phyloP scores from a whole-genome alignment of 2,888 invertebrate species.

The Ommatoiulus sabulosus region DNA sequence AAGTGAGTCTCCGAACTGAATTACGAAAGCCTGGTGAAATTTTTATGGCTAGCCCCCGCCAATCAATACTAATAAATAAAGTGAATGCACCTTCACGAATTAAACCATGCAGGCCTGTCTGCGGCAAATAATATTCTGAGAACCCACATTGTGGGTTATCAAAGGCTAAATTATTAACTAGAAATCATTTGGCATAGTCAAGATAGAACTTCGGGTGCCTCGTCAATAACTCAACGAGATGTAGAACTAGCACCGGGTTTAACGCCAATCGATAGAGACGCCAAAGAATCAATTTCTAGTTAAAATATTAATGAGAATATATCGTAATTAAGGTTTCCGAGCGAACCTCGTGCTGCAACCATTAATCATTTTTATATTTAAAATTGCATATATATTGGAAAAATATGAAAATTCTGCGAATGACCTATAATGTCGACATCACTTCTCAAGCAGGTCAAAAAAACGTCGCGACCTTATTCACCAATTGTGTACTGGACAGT shows the following conservation, averaged over 20 bases:
- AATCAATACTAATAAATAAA: background rate
- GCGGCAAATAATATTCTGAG: background rate
- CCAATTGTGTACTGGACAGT: no score
- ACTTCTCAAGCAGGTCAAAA: no score
- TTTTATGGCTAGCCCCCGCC: background rate
- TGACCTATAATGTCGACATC: background rate
- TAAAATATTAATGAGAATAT: slow-evolving; percentile 30
- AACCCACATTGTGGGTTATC: background rate
- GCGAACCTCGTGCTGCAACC: background rate
- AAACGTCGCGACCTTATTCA: no score
- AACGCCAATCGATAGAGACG: background rate
- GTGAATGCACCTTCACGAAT: background rate
- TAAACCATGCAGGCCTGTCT: slow-evolving; percentile 29
- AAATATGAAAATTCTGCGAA: background rate
- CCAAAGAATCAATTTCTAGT: background rate
- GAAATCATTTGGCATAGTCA: slow-evolving; percentile 32
- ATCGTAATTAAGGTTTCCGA: background rate
- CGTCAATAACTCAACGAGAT: background rate
- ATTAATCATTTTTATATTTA: background rate
- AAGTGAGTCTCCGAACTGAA: background rate
- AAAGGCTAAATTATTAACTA: slow-evolving; percentile 2
- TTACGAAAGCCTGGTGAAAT: background rate
- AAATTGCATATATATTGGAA: background rate
- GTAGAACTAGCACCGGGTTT: background rate
- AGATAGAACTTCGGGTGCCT: background rate